These are phyloP conservation scores for Borostomias antarcticus DNA, from an alignment of 2,797 vertebrate genomes.

Conservation along the genomic window DNA sequence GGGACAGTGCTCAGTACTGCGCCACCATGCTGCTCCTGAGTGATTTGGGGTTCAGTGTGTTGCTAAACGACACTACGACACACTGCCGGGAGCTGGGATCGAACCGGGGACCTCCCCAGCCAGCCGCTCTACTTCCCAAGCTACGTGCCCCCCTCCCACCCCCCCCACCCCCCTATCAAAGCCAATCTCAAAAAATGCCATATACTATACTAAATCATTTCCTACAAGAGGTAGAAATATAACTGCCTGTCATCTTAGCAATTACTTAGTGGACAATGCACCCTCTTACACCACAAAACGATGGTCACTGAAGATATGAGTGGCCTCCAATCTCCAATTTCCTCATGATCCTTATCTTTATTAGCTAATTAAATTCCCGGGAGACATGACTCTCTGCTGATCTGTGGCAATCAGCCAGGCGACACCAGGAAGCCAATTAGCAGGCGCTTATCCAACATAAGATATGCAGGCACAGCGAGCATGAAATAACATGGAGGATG, in stretches of 20 bases:
- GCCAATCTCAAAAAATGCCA: not conserved
- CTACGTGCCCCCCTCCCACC: too few species aligned
- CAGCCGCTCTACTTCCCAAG: too few species aligned
- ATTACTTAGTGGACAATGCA: constrained; percentile 44
- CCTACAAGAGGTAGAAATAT: not conserved
- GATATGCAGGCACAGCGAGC: constrained; percentile 62
- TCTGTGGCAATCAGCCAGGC: constrained; percentile 71
- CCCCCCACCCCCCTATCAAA: too few species aligned
- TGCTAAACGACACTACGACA: too few species aligned
- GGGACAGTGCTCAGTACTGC: too few species aligned
- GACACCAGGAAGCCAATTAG: constrained; percentile 75
- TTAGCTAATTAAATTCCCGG: constrained; percentile 70
- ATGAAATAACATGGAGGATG: constrained; percentile 49
- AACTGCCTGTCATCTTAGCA: constrained; percentile 26
- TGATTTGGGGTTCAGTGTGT: too few species aligned
- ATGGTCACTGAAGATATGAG: constrained; percentile 52
- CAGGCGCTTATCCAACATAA: constrained; percentile 67
- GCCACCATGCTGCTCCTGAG: too few species aligned
- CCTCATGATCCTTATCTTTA: constrained; percentile 74
- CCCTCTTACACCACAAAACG: constrained; percentile 27
- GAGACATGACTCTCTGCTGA: constrained; percentile 63
- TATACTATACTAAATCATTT: not conserved
- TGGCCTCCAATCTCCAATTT: constrained; percentile 64
- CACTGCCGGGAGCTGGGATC: too few species aligned
- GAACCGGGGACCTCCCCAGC: too few species aligned